Base-by-base conservation (phyloP, 2,113 vertebrate species). In the Sapajus apella region DNA sequence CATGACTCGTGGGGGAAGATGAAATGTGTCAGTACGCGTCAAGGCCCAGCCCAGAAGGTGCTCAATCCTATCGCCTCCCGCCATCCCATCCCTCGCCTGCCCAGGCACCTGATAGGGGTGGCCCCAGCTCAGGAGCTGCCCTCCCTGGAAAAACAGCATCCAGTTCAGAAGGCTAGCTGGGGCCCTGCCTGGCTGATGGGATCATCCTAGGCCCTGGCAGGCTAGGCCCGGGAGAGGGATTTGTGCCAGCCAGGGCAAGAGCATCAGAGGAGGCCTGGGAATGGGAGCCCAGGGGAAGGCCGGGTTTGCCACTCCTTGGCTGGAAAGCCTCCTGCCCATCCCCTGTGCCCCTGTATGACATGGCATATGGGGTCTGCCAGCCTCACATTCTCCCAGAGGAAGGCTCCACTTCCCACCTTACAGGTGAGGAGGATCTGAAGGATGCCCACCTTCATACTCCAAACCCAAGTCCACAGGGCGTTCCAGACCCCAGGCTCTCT, bases 281-380 rank as follows among this genome's bases (percentile, higher is more conserved):
- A 25, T 30, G 27, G n/a, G 85, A 50, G 45, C 20, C 21, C 40
- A 1, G 20, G 40, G 61, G 35, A 76, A 70, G 76, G 47, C 27
- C 25, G 2, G 25, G 52, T 16, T 40, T 8, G 7, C 43, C 18
- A 9, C 2, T 40, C 21, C 61, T 9, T 0, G 1, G 47, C 25
- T 43, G 6, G 66, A 12, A 3, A 3, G 43, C 6, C 68, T 18
- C 58, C 27, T 37, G 5, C 17, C 50, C 20, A 1, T 0, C 11
- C 25, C 17, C 35, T 66, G 25, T 9, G 43, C 27, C n/a, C 0
- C 20, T 2, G 1, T 5, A 64, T 2, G 12, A 30, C 61, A 32
- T 64, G 61, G 27, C 75, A 23, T 0, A 9, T 0, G 0, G 1
- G 17, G 4, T 52, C 85, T 17, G 35, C 25, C 40, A 0, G 8